These are phyloP conservation scores for Nymphalis io DNA, from an alignment of 1,140 invertebrate species.

Conservation along the genomic window DNA sequence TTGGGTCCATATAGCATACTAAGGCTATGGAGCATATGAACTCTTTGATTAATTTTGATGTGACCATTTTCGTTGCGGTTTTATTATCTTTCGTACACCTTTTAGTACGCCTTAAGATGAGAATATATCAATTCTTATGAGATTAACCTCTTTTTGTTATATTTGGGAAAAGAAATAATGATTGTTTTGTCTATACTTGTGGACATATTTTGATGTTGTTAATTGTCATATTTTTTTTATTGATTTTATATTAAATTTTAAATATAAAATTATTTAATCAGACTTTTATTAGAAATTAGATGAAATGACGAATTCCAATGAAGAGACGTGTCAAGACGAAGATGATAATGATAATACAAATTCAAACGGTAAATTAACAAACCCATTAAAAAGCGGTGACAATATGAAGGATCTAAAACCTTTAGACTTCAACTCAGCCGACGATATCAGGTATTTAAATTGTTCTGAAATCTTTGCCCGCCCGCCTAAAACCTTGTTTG, in stretches of 20 bases:
- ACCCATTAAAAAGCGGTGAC: constrained; percentile 26
- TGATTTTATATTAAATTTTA: not conserved
- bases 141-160: not conserved
- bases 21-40: constrained; percentile 25
- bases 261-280: not conserved
- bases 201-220: not conserved
- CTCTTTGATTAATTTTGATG: constrained; percentile 32
- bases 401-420: constrained; percentile 50
- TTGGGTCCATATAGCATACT: constrained; percentile 17
- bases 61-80: not conserved
- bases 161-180: not conserved
- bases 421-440: constrained; percentile 57
- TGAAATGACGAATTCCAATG: not conserved
- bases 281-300: not conserved
- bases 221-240: not conserved
- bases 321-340: not conserved
- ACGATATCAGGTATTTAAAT: constrained; percentile 51
- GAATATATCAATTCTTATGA: not conserved
- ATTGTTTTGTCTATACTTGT: not conserved
- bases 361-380: not conserved
- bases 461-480: not conserved
- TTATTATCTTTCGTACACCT: too few species aligned
- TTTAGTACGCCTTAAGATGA: too few species aligned
- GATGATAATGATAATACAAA: not conserved
- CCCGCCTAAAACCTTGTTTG: too few species aligned